Conservation (phyloP, 1,140 invertebrate genomes). For the Uloborus diversus region DNA sequence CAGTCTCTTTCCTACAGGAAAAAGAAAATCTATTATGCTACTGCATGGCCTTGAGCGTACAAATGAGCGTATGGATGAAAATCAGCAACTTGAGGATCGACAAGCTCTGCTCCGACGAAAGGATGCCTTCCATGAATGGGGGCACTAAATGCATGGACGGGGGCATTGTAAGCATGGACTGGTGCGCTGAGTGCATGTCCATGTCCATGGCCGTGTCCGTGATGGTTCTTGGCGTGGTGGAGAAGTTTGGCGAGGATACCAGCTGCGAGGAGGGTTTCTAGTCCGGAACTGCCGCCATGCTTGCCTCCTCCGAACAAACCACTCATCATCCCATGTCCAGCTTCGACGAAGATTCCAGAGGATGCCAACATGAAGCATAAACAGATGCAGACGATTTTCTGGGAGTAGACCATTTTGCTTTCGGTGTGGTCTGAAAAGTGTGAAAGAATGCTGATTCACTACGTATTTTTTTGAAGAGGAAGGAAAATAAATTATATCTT, state of each 20-base stretch:
- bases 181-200: background rate
- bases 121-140: no score
- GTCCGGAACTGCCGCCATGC: background rate
- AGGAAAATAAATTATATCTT: no score
- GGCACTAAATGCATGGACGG: background rate
- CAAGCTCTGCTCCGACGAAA: no score
- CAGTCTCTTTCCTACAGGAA: no score
- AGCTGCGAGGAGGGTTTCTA: background rate
- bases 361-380: background rate
- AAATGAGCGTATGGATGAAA: no score
- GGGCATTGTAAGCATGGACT: background rate
- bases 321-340: background rate
- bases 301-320: background rate
- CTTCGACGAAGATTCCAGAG: background rate
- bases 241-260: background rate
- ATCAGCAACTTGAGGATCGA: no score
- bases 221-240: no score
- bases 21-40: no score
- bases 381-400: background rate
- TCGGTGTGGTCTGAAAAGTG: background rate
- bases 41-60: no score
- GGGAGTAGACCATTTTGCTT: background rate
- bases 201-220: background rate
- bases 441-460: background rate
- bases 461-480: no score